These are phyloP conservation scores for Callopanchax toddi DNA, from an alignment of 2,113 vertebrate species.

Conservation along the genomic window DNA sequence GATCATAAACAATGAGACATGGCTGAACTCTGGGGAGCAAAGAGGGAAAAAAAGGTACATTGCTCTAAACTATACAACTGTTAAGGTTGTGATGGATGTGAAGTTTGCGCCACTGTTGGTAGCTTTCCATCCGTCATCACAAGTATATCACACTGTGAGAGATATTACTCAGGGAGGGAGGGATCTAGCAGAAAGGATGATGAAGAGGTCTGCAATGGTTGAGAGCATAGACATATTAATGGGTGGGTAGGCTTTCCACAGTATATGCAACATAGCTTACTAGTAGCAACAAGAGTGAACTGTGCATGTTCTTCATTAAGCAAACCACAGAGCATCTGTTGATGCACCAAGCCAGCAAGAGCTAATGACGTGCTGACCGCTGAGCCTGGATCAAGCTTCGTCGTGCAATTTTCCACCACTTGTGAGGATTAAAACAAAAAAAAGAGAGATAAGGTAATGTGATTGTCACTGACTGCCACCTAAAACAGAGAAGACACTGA, in stretches of 20 bases:
- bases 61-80: constrained; percentile 61
- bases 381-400: constrained; percentile 15
- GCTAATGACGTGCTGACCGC: constrained; percentile 24
- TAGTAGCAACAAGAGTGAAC: neutral
- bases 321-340: constrained; percentile 1
- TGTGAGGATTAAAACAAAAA: constrained; percentile 18
- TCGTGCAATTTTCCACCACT: constrained; percentile 14
- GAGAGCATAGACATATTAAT: constrained; percentile 27
- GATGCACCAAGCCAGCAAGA: constrained; percentile 17
- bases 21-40: constrained; percentile 30
- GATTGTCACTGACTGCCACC: constrained; percentile 21
- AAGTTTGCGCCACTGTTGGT: constrained; percentile 38
- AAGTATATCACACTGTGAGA: constrained; percentile 38
- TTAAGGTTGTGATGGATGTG: constrained; percentile 69
- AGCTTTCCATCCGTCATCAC: constrained; percentile 66
- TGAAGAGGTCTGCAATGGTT: constrained; percentile 23
- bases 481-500: constrained; percentile 30
- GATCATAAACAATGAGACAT: constrained; percentile 13
- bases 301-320: constrained; percentile 1
- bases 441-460: constrained; percentile 27
- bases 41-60: constrained; percentile 27
- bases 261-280: neutral
- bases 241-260: constrained; percentile 1
- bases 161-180: constrained; percentile 60
- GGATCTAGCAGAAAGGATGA: constrained; percentile 43